phyloP scores from a whole-genome alignment of 2,113 vertebrate genomes.

The Axis porcinus region DNA sequence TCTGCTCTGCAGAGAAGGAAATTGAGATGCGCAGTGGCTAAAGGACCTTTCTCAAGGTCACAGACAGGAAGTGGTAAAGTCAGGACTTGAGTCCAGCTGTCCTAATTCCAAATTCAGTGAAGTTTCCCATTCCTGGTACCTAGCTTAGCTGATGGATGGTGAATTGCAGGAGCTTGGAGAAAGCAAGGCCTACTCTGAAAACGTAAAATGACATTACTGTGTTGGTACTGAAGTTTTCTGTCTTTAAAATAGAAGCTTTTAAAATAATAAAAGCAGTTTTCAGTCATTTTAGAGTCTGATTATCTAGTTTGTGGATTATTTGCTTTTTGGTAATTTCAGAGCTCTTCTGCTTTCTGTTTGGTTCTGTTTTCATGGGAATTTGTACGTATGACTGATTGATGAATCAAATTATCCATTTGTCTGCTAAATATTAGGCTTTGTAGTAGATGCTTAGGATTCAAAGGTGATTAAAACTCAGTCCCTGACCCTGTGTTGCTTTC shows the following conservation, averaged over 20 bases:
- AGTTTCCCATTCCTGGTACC: neutral
- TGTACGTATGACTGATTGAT: neutral
- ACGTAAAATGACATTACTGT: neutral
- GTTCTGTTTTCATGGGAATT: neutral
- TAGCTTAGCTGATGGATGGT: neutral
- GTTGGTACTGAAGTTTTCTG: neutral
- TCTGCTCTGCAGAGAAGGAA: slow-evolving; percentile 23
- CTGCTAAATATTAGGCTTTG: neutral
- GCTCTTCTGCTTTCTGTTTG: neutral
- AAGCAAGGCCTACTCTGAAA: neutral
- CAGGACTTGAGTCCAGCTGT: slow-evolving; percentile 6
- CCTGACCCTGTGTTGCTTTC: neutral
- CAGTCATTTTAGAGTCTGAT: neutral
- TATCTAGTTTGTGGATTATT: neutral
- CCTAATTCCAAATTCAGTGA: slow-evolving; percentile 20
- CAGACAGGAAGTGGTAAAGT: slow-evolving; percentile 45
- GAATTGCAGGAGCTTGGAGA: neutral
- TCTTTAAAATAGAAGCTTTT: neutral
- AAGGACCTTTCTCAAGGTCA: slow-evolving; percentile 51
- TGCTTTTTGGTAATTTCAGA: neutral
- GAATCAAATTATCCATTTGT: neutral
- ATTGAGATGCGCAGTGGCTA: neutral
- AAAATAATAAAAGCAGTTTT: neutral
- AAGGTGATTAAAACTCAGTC: neutral
- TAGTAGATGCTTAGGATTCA: neutral